Evolutionary conservation across 2,888 invertebrate genomes (phyloP).

Genomic region (Sturmia bella): DNA sequence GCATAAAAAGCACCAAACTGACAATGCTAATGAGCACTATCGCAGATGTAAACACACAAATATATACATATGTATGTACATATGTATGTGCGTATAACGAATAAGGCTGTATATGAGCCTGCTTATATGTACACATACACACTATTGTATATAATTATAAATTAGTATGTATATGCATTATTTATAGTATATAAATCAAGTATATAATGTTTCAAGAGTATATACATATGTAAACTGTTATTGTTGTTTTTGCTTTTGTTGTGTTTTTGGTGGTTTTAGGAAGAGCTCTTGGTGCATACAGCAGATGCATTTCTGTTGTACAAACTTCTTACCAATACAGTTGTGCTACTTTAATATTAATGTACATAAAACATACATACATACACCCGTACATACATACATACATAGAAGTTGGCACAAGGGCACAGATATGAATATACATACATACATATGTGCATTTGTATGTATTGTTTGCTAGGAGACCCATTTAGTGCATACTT

Average conservation of each 20-base stretch:
- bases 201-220: conserved; percentile 8
- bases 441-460: neutral
- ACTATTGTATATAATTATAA: neutral
- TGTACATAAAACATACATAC: no score
- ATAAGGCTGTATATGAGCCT: neutral
- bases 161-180: neutral
- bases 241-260: conserved; percentile 39
- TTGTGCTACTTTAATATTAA: conserved; percentile 20
- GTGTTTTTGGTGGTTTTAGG: neutral
- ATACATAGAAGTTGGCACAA: neutral
- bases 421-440: conserved; percentile 1
- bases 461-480: conserved; percentile 13
- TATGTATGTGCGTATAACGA: neutral
- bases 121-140: neutral
- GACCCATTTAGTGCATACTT: conserved; percentile 7
- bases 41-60: neutral
- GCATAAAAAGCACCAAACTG: no score
- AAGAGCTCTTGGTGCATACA: conserved; percentile 56
- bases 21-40: no score
- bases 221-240: conserved; percentile 18
- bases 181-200: no score
- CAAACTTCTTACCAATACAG: conserved; percentile 43
- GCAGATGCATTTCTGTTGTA: conserved; percentile 56
- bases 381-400: conserved; percentile 17
- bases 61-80: neutral